Base-by-base conservation (phyloP, 2,888 invertebrate species). In the Polydrusus pterygomalis region DNA sequence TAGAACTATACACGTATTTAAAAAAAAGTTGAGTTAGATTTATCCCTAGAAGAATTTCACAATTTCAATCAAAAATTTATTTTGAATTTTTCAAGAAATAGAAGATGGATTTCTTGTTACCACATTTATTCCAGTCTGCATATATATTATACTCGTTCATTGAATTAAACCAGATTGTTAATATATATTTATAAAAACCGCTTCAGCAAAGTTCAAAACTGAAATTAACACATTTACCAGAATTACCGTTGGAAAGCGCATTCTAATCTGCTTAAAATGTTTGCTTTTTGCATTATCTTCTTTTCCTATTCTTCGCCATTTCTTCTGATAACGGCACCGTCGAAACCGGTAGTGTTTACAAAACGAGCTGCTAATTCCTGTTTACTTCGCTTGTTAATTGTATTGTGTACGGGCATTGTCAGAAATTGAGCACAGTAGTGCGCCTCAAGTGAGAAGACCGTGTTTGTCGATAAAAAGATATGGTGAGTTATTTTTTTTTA, bases 271-370 rank as follows among this genome's bases (percentile, higher is more conserved):
- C 43, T 51, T 54, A 56, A 67, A 60, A 68, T 74, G 62, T 74
- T 68, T 74, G 47, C 74, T 30, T 38, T 74, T 74, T 68, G 74
- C 68, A 74, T 74, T 74, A 74, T 62, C 17, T 20, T 18, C 38
- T n/a, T 17, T 47, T 17, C 47, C 18, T 18, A 58, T 68, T 40
- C 64, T 71, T 40, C 15, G 63, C 51, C 49, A 17, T 45, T 72
- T 65, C 58, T 17, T 38, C 34, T 30, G 20, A 51, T 74, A 74
- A 74, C 74, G 74, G 74, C 67, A 74, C 68, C 40, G 9, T 25
- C 2, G 38, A 54, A 67, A 67, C 67, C 67, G 49, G 67, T 65
- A 34, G 25, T 49, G 40, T 30, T 67, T 67, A 67, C 67, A 49
- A 54, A 30, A 68, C 47, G 13, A 38, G 65, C 38, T 17, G 58